These are phyloP conservation scores for Gasterosteus nipponicus DNA, from an alignment of 2,113 vertebrate species.

Conservation along the genomic window DNA sequence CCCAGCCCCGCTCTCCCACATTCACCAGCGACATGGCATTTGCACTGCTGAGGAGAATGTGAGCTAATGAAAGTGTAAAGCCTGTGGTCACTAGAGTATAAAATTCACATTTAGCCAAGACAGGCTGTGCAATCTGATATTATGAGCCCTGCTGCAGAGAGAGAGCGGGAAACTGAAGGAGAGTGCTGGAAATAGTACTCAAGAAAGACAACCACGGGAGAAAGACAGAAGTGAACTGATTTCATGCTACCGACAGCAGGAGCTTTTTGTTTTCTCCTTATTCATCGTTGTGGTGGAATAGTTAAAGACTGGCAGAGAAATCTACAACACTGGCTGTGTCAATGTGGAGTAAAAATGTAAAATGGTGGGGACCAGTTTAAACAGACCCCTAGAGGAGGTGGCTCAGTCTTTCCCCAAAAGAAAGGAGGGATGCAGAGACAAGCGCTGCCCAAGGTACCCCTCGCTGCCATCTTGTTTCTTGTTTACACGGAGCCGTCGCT, in stretches of 20 bases:
- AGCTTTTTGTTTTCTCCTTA: background rate
- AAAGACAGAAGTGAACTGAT: conserved; percentile 1
- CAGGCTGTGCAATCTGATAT: conserved; percentile 84
- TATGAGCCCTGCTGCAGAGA: conserved; percentile 74
- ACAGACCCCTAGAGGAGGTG: conserved; percentile 8
- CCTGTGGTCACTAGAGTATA: conserved; percentile 86
- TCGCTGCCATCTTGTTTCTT: conserved; percentile 74
- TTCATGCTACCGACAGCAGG: background rate
- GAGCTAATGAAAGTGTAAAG: conserved; percentile 89
- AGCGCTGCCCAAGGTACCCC: conserved; percentile 66
- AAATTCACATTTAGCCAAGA: conserved; percentile 85
- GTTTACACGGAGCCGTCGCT: conserved; percentile 32
- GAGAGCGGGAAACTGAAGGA: conserved; percentile 29
- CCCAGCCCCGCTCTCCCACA: conserved; percentile 18
- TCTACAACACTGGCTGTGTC: background rate
- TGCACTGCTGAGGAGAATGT: conserved; percentile 84
- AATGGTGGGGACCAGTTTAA: background rate
- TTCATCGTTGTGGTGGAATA: background rate
- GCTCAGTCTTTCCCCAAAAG: conserved; percentile 18
- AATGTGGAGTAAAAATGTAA: background rate
- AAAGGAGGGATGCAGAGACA: conserved; percentile 29
- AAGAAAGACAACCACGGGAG: conserved; percentile 44
- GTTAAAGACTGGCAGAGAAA: background rate
- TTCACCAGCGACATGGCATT: conserved; percentile 78
- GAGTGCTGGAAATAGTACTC: conserved; percentile 50